Conservation (phyloP, 2,888 invertebrate species). For the Imbricaverruca yamaguchii region DNA sequence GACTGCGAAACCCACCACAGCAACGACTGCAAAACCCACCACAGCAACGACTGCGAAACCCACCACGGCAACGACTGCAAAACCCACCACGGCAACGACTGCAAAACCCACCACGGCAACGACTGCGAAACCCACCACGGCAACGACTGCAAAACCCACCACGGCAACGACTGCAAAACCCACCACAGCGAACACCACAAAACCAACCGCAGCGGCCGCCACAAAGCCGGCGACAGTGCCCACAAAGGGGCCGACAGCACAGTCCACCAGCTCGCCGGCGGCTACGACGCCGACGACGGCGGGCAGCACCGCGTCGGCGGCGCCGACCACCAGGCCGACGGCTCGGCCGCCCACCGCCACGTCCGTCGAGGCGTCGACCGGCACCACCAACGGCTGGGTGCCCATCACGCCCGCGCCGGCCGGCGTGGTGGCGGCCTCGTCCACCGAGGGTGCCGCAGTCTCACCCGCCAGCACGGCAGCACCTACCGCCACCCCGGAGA, state of each 20-base stretch:
- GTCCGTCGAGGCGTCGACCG: background rate
- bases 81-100: conserved; percentile 36
- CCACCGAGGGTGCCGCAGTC: background rate
- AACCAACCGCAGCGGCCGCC: background rate
- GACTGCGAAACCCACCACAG: background rate
- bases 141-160: conserved; percentile 8
- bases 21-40: background rate
- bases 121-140: conserved; percentile 1
- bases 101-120: conserved; percentile 51
- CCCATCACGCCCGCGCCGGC: background rate
- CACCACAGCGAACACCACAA: conserved; percentile 43
- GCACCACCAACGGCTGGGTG: background rate
- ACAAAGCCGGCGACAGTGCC: background rate
- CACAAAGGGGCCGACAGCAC: background rate
- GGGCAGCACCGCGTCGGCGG: background rate
- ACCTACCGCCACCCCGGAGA: background rate
- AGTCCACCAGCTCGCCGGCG: background rate
- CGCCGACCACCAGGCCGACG: background rate
- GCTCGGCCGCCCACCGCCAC: background rate
- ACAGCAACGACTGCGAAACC: conserved; percentile 32
- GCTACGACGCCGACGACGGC: background rate
- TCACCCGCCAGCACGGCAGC: background rate
- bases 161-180: conserved; percentile 47
- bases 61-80: conserved; percentile 29
- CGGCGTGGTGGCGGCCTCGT: background rate